Evolutionary conservation across 2,888 invertebrate genomes (phyloP).

Genomic region (Ormyrus thymus): DNA sequence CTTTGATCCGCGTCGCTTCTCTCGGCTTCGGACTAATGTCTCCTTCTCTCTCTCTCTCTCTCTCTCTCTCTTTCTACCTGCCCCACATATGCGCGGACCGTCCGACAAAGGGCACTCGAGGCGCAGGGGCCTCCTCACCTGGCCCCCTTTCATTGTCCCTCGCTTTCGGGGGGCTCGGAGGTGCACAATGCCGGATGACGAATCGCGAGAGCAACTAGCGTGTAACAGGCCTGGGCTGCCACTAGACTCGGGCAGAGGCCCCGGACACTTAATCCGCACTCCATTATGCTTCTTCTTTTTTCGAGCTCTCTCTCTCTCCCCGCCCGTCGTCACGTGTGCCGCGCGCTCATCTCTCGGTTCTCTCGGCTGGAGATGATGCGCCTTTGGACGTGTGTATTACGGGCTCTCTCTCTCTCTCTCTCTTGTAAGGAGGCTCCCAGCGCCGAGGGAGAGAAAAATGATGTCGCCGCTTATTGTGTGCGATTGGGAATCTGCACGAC

Average conservation of each 20-base stretch:
- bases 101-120: not conserved
- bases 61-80: not conserved
- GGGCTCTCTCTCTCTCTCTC: no score
- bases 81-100: not conserved
- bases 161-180: not conserved
- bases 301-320: slow-evolving; percentile 33
- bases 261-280: slow-evolving; percentile 55
- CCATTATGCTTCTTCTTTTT: slow-evolving; percentile 51
- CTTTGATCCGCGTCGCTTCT: slow-evolving; percentile 53
- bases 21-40: not conserved
- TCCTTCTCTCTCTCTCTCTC: not conserved
- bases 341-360: not conserved
- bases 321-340: slow-evolving; percentile 1
- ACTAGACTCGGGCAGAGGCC: not conserved
- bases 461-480: slow-evolving; percentile 30
- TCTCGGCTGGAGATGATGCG: no score
- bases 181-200: slow-evolving; percentile 66
- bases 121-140: slow-evolving; percentile 2
- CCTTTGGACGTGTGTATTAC: not conserved
- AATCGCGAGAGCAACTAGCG: slow-evolving; percentile 69
- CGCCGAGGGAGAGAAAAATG: slow-evolving; percentile 16
- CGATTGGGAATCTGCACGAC: slow-evolving; percentile 34
- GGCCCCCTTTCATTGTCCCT: not conserved
- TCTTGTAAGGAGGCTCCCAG: no score
- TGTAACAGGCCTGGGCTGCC: slow-evolving; percentile 61